Base-by-base conservation (phyloP, 2,113 vertebrate genomes). In the Ibidorhyncha struthersii region DNA sequence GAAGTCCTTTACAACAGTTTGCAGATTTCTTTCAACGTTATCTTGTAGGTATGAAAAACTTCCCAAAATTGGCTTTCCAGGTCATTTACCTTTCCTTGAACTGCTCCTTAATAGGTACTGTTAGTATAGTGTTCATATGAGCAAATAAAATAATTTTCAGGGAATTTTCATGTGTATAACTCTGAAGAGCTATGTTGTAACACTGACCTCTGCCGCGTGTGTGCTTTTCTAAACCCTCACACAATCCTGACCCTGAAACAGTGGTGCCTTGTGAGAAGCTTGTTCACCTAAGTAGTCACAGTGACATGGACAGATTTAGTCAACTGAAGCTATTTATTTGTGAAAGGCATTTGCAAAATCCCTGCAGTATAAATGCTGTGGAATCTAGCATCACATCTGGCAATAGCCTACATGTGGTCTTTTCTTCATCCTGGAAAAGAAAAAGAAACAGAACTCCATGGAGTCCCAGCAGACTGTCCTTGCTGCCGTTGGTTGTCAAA, bases 1-100 rank as follows among this genome's bases (percentile, higher is more conserved):
- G 23, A 59, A 77, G 18, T 78, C 50, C 36, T 73, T 61, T 41
- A 26, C 14, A 49, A 17, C 43, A 61, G n/a, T 77, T 88, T 56
- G 89, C 91, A 87, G 69, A 65, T 92, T 95, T 86, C 88, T 94
- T 89, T 95, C 77, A 86, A 22, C 7, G 2, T 79, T 36, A 53
- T 84, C 77, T 82, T 41, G 40, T n/a, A 91, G 83, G 89, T 79
- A 61, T n/a, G 79, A 76, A 91, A 92, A 87, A 71, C 26, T 83
- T 66, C 30, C 72, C 65, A 20, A 82, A 47, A 73, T 13, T 59
- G 52, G 29, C 56, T 82, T 89, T 91, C 76, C 67, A 50, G 55
- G 63, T 63, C 61, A 61, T 67, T 87, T 63, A 55, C 81, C 65
- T 89, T 82, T 29, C 69, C 56, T 82, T 38, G 56, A 43, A 65